phyloP scores from a whole-genome alignment of 2,888 invertebrate species.

The Chrysina gloriosa region DNA sequence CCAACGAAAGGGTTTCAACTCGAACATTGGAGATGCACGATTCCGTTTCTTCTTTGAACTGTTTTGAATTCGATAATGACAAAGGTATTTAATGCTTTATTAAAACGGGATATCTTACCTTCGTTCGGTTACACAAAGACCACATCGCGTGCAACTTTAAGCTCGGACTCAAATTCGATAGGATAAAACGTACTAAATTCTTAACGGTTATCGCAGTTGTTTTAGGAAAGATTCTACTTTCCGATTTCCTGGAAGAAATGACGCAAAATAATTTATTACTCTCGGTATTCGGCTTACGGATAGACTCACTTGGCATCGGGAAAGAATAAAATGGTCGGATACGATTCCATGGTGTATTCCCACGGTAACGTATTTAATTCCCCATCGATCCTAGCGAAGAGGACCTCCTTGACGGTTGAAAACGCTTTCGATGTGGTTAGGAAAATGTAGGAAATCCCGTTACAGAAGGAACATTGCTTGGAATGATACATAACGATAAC shows the following conservation, averaged over 20 bases:
- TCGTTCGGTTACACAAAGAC: conserved; percentile 67
- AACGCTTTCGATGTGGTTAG: conserved; percentile 75
- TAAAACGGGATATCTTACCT: conserved; percentile 59
- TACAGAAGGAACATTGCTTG: conserved; percentile 82
- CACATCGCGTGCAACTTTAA: conserved; percentile 69
- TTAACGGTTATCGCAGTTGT: conserved; percentile 72
- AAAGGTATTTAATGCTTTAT: conserved; percentile 18
- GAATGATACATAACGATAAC: conserved; percentile 83
- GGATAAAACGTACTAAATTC: conserved; percentile 77
- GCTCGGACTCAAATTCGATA: conserved; percentile 74
- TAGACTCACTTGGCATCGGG: conserved; percentile 71
- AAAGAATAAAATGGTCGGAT: conserved; percentile 86
- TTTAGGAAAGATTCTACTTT: conserved; percentile 77
- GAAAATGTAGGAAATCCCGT: conserved; percentile 75
- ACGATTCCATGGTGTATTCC: conserved; percentile 82
- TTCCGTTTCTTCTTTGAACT: conserved; percentile 63
- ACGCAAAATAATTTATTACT: conserved; percentile 25
- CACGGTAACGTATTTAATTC: conserved; percentile 88
- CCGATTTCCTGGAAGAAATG: conserved; percentile 71
- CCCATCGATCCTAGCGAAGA: conserved; percentile 81
- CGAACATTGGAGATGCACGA: conserved; percentile 67
- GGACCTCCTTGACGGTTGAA: conserved; percentile 66
- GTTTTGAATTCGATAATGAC: conserved; percentile 8
- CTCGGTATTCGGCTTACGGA: not conserved
- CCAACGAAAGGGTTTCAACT: conserved; percentile 67